Conservation (phyloP, 2,113 vertebrate genomes). For the Brienomyrus brachyistius region DNA sequence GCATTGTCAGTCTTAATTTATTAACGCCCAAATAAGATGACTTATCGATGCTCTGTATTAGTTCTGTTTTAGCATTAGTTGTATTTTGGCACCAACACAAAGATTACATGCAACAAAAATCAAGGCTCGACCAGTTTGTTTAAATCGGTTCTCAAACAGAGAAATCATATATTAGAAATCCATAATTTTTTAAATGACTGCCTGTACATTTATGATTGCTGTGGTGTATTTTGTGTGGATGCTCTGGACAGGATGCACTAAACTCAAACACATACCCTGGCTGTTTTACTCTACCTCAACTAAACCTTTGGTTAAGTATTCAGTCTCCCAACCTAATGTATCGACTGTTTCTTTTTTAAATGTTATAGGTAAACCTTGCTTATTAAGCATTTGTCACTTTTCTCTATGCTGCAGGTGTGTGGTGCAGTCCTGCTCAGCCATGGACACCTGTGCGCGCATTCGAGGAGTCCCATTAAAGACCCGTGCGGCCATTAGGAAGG, state of each 20-base stretch:
- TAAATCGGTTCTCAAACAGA: neutral
- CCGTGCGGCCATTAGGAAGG: conserved; percentile 71
- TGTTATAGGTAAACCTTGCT: neutral
- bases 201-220: neutral
- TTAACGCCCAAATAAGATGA: neutral
- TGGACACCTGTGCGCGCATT: conserved; percentile 70
- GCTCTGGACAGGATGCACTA: neutral
- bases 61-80: neutral
- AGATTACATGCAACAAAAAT: neutral
- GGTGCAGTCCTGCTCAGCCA: conserved; percentile 42
- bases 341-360: neutral
- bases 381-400: neutral
- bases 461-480: conserved; percentile 65
- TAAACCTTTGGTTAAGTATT: neutral
- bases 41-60: neutral
- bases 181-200: neutral
- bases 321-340: neutral
- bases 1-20: neutral
- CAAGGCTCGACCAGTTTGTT: neutral
- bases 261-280: neutral
- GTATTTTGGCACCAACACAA: neutral
- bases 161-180: neutral
- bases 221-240: neutral
- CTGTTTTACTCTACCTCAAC: neutral
- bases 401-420: conserved; percentile 36